A percentile compares a stretch with the other conserved stretches of the same genome.
Conservation (phyloP, 2,113 vertebrate genomes). For the Thermophis baileyi region DNA sequence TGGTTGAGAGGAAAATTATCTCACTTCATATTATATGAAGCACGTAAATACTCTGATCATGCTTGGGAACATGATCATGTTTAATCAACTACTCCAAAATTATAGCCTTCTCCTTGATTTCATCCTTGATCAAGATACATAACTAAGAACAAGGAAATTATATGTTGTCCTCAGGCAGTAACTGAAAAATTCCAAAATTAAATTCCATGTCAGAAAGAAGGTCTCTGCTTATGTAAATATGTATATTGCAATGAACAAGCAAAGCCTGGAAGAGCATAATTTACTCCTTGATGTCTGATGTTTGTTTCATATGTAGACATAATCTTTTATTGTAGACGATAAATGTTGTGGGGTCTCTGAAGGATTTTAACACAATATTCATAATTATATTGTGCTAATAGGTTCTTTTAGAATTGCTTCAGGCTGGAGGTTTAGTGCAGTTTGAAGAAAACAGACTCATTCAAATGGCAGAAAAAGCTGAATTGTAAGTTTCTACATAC, state of each 20-base stretch:
- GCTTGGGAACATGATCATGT: not conserved
- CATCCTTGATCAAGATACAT: not conserved
- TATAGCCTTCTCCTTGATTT: not conserved
- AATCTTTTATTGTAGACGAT: not conserved
- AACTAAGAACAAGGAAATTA: not conserved
- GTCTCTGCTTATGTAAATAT: not conserved
- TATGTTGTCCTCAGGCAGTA: not conserved
- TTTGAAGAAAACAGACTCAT: constrained; percentile 90
- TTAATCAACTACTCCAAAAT: not conserved
- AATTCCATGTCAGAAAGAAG: not conserved
- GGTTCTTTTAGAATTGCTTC: constrained; percentile 93
- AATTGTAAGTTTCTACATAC: constrained; percentile 82
- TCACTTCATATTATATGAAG: not conserved
- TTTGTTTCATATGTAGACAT: not conserved
- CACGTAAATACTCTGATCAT: not conserved
- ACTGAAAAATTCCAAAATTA: not conserved
- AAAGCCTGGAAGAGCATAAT: not conserved
- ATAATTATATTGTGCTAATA: constrained; percentile 52
- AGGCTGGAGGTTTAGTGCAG: constrained; percentile 91
- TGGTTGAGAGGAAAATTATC: not conserved
- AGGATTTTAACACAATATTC: not conserved
- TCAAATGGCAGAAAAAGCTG: constrained; percentile 88
- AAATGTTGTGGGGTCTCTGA: not conserved
- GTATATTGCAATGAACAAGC: not conserved
- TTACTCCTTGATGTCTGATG: not conserved